Percentiles rank a stretch among this genome's conserved stretches.
phyloP scores from a whole-genome alignment of 1,140 invertebrate species.

The Dinoponera quadriceps region DNA sequence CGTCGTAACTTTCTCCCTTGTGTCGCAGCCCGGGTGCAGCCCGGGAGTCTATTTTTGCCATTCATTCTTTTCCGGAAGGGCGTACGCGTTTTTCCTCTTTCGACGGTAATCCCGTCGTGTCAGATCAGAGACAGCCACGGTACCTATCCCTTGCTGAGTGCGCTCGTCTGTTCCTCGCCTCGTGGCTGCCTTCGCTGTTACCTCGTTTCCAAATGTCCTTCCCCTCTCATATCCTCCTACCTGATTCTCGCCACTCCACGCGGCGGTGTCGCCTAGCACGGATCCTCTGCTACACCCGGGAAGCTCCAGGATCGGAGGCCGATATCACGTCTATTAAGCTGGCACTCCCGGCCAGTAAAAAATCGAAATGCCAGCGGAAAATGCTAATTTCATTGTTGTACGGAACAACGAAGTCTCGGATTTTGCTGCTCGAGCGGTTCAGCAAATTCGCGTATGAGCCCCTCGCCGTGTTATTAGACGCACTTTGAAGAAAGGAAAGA shows the following conservation, averaged over 20 bases:
- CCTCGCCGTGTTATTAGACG: too few species aligned
- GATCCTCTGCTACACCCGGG: constrained; percentile 44
- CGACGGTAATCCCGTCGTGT: constrained; percentile 76
- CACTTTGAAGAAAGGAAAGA: too few species aligned
- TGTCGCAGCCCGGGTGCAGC: constrained; percentile 16
- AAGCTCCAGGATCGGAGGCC: constrained; percentile 31
- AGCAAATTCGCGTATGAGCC: too few species aligned
- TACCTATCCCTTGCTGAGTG: constrained; percentile 75
- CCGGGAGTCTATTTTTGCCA: constrained; percentile 66
- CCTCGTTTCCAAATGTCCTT: constrained; percentile 57
- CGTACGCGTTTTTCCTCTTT: constrained; percentile 76
- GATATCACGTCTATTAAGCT: constrained; percentile 13
- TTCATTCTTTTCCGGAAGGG: constrained; percentile 68
- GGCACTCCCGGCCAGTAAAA: too few species aligned
- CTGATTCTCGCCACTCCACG: background rate
- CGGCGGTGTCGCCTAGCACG: constrained; percentile 34
- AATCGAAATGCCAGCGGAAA: too few species aligned
- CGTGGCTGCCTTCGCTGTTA: constrained; percentile 52
- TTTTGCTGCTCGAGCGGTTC: too few species aligned
- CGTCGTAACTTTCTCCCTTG: constrained; percentile 29
- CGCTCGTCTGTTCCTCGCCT: constrained; percentile 69
- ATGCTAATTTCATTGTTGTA: too few species aligned
- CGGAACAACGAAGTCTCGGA: too few species aligned
- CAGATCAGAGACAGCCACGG: constrained; percentile 74
- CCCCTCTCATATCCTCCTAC: background rate